phyloP scores from a whole-genome alignment of 2,888 invertebrate species.

The Leptopilina syphax region DNA sequence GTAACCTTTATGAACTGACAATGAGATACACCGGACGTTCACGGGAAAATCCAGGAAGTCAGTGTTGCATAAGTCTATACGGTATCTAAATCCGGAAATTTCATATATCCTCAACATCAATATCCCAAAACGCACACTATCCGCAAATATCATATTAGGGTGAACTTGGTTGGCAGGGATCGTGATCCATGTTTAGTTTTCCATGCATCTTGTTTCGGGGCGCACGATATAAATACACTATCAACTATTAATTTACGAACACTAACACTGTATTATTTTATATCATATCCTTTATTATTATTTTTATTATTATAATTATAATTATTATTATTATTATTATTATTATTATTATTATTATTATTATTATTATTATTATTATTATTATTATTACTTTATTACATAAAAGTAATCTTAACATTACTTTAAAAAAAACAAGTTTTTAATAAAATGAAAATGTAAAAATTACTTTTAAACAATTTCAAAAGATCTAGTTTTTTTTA shows the following conservation, averaged over 20 bases:
- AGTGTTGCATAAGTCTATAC: constrained; percentile 2
- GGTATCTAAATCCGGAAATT: constrained; percentile 40
- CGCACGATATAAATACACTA: not conserved
- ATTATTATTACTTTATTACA: too few relatives aligned
- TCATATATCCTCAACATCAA: constrained; percentile 34
- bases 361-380: too few relatives aligned
- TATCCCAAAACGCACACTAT: constrained; percentile 9
- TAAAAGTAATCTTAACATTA: too few relatives aligned
- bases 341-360: too few relatives aligned
- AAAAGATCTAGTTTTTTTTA: too few relatives aligned
- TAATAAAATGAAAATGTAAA: too few relatives aligned
- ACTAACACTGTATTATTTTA: too few relatives aligned
- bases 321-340: too few relatives aligned
- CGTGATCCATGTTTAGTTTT: not conserved
- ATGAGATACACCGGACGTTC: not conserved
- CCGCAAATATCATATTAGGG: constrained; percentile 1
- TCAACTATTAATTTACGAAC: not conserved
- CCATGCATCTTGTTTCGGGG: not conserved
- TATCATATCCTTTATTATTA: too few relatives aligned
- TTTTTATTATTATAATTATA: too few relatives aligned
- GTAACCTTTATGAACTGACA: constrained; percentile 17
- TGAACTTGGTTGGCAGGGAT: not conserved
- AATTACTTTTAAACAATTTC: too few relatives aligned
- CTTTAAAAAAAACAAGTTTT: too few relatives aligned
- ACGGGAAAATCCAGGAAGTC: not conserved